These are phyloP conservation scores for Steinernema khuongi DNA, from an alignment of 1,140 invertebrate genomes.

Conservation along the genomic window DNA sequence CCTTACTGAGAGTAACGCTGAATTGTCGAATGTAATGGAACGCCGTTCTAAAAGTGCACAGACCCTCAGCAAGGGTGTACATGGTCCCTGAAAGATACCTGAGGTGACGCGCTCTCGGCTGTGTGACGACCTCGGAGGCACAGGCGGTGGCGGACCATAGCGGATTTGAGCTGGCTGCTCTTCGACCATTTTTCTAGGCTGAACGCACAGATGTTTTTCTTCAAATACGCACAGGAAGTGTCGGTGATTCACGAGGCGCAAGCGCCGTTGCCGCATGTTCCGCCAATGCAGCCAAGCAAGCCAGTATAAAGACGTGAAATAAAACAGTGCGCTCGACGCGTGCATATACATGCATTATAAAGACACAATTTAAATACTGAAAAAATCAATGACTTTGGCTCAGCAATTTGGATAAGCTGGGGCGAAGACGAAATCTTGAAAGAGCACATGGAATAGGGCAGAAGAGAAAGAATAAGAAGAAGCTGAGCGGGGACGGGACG, in stretches of 20 bases:
- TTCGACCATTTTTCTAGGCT: background rate
- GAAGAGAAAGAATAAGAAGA: background rate
- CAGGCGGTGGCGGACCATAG: slow-evolving; percentile 1
- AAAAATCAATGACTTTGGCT: background rate
- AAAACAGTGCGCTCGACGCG: background rate
- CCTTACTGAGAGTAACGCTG: background rate
- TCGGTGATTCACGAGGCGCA: background rate
- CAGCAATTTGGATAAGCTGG: background rate
- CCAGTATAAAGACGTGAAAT: background rate
- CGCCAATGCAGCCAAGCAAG: background rate
- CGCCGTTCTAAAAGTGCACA: background rate
- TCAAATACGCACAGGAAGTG: background rate
- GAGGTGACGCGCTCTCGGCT: background rate
- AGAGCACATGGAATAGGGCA: background rate
- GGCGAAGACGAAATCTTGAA: background rate
- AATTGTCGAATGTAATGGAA: background rate
- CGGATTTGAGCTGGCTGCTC: background rate
- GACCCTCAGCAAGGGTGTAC: background rate
- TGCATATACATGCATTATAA: background rate
- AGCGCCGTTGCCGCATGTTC: background rate
- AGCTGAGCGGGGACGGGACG: background rate
- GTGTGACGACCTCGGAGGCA: slow-evolving; percentile 1
- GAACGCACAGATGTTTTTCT: background rate
- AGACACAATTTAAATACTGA: background rate
- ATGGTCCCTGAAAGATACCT: background rate